Conservation (phyloP, 2,888 invertebrate species). For the Pyralis farinalis region DNA sequence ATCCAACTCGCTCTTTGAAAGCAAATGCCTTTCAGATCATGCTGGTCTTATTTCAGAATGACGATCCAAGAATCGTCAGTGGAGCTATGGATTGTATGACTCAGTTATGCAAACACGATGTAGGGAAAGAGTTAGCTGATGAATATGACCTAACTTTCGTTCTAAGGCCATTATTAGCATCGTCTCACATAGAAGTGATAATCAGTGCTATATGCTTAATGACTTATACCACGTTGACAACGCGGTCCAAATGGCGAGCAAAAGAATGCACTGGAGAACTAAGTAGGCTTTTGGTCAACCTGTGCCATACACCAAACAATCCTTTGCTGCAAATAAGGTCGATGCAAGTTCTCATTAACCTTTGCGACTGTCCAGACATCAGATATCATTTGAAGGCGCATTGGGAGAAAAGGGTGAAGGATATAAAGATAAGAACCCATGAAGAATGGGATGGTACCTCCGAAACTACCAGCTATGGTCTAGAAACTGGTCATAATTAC, state of each 20-base stretch:
- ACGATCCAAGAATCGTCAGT: conserved; percentile 41
- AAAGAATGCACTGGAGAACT: conserved; percentile 48
- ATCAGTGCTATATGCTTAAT: conserved; percentile 53
- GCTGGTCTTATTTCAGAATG: conserved; percentile 41
- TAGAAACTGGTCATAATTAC: conserved; percentile 58
- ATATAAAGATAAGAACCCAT: conserved; percentile 42
- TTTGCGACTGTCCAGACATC: conserved; percentile 65
- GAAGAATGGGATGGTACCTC: conserved; percentile 63
- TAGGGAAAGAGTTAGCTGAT: conserved; percentile 57
- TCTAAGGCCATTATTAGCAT: conserved; percentile 32
- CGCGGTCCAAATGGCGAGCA: conserved; percentile 63
- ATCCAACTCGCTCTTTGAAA: conserved; percentile 47
- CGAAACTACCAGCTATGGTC: conserved; percentile 44
- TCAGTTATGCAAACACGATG: conserved; percentile 58
- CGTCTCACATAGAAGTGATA: conserved; percentile 35
- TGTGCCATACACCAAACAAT: conserved; percentile 38
- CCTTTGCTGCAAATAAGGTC: conserved; percentile 51
- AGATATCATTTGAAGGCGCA: conserved; percentile 44
- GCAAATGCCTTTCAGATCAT: conserved; percentile 61
- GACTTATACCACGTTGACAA: conserved; percentile 55
- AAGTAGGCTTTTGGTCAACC: conserved; percentile 38
- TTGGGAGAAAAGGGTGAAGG: conserved; percentile 39
- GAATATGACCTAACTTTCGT: conserved; percentile 48
- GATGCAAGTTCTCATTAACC: conserved; percentile 60
- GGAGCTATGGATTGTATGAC: conserved; percentile 60